These are phyloP conservation scores for Pseudorectes ferrugineus DNA, from an alignment of 2,113 vertebrate genomes.

Conservation along the genomic window DNA sequence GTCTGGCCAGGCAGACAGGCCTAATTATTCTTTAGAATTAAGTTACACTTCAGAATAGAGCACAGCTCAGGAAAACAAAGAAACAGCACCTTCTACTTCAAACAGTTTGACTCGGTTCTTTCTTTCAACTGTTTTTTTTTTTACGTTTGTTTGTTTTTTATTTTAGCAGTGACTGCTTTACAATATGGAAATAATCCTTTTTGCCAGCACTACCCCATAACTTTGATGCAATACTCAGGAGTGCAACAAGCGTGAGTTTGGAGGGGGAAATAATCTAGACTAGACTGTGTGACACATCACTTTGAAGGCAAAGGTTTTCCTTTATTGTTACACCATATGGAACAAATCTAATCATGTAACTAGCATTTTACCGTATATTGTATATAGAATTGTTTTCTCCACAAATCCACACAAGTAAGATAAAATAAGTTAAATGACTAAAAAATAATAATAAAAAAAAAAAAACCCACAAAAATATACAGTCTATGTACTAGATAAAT, in stretches of 20 bases:
- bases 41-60: neutral
- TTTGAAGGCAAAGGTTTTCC: slow-evolving; percentile 66
- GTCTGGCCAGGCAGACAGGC: neutral
- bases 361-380: slow-evolving; percentile 50
- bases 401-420: slow-evolving; percentile 60
- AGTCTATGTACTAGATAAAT: slow-evolving; percentile 59
- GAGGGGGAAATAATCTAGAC: neutral
- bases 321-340: slow-evolving; percentile 59
- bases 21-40: neutral
- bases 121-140: neutral
- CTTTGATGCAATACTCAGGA: neutral
- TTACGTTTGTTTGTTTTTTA: neutral
- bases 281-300: slow-evolving; percentile 38
- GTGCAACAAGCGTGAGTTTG: neutral
- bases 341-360: slow-evolving; percentile 63
- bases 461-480: slow-evolving; percentile 57
- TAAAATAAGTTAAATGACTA: slow-evolving; percentile 63
- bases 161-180: neutral
- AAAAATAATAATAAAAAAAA: slow-evolving; percentile 48
- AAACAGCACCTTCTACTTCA: neutral
- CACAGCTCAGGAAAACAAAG: neutral
- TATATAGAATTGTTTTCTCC: slow-evolving; percentile 57
- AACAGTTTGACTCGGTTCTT: neutral
- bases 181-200: neutral
- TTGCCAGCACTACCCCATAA: neutral